Conservation (phyloP, 1,140 invertebrate genomes). For the Ganaspis sp. region DNA sequence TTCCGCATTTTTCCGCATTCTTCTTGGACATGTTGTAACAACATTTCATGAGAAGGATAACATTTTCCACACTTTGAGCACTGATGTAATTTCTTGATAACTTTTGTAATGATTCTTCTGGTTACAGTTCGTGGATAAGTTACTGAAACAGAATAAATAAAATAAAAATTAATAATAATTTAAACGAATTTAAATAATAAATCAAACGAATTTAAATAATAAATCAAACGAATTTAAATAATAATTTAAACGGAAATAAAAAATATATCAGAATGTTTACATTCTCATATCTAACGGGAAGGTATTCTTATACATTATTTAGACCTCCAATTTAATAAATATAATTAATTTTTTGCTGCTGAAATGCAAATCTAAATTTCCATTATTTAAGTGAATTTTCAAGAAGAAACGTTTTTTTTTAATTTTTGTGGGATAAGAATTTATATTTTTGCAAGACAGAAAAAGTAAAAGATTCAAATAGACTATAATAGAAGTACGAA, state of each 20-base stretch:
- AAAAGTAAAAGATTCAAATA: too few relatives aligned
- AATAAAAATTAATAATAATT: neutral
- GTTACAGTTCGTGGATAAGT: neutral
- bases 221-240: neutral
- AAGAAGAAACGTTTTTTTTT: too few relatives aligned
- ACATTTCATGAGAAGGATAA: neutral
- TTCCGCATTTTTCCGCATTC: neutral
- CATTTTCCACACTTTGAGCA: conserved; percentile 8
- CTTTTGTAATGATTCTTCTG: conserved; percentile 4
- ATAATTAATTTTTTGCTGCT: too few relatives aligned
- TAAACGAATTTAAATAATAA: neutral
- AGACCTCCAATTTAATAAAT: too few relatives aligned
- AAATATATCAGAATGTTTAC: too few relatives aligned
- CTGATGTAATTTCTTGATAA: neutral
- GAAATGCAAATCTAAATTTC: too few relatives aligned
- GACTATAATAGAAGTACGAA: too few relatives aligned
- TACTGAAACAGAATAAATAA: conserved; percentile 38
- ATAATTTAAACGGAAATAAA: neutral
- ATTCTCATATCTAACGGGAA: too few relatives aligned
- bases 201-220: neutral
- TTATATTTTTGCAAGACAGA: too few relatives aligned
- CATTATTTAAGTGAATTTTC: too few relatives aligned
- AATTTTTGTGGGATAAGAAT: too few relatives aligned
- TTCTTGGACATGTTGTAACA: neutral
- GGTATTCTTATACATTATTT: too few relatives aligned